Evolutionary conservation across 2,797 vertebrate genomes (phyloP).

Genomic region (Enteromius viviparus): DNA sequence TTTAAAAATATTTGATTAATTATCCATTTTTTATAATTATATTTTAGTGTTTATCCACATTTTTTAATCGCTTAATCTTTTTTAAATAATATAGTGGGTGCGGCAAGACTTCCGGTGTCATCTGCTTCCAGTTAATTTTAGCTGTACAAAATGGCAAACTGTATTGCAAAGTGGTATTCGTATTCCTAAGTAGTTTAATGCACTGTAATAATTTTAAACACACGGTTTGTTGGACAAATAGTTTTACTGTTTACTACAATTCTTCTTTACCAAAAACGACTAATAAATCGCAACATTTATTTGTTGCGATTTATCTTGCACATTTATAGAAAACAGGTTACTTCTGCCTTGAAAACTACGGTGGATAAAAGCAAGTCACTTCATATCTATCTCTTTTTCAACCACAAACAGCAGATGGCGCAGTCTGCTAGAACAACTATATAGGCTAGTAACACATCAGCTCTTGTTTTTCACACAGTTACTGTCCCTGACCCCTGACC

Average conservation of each 20-base stretch:
- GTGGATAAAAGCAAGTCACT: neutral
- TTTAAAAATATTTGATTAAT: too few relatives aligned
- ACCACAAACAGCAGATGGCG: constrained; percentile 36
- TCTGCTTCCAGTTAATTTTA: neutral
- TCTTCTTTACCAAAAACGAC: neutral
- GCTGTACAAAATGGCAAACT: neutral
- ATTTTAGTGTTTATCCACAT: too few relatives aligned
- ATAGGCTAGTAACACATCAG: too few relatives aligned
- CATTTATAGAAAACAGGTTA: neutral
- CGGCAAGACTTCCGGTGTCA: neutral
- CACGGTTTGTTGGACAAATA: neutral
- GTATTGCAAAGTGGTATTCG: neutral
- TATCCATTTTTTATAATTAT: too few relatives aligned
- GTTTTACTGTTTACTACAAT: neutral
- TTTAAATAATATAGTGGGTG: too few relatives aligned
- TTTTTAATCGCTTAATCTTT: too few relatives aligned
- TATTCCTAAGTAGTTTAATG: neutral
- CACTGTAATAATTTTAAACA: neutral
- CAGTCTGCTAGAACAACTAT: neutral
- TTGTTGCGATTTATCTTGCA: neutral
- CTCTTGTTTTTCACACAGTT: neutral
- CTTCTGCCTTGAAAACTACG: neutral
- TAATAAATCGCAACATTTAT: neutral
- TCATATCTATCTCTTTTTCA: neutral
- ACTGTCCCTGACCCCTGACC: neutral